Base-by-base conservation (phyloP, 1,140 invertebrate species). In the Anagrus nilaparvatae region DNA sequence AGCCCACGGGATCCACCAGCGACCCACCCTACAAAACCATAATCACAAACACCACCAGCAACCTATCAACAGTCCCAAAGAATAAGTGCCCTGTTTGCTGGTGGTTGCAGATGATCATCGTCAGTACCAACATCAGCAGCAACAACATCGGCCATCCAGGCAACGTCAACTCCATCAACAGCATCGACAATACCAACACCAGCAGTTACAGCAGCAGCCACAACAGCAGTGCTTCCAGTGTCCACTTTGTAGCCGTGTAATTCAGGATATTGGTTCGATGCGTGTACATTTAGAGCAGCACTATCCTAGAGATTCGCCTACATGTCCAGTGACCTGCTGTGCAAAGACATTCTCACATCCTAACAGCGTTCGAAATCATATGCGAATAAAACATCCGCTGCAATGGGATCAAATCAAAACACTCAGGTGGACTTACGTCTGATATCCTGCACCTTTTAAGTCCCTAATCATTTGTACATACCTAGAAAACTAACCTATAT, bases 371-470 rank as follows among this genome's bases (percentile, higher is more conserved):
- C 73, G 83, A 46, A 87, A 87, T 62, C 83, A 87, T 61, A 86
- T 87, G 83, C 71, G 83, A 45, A 74, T 81, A 46, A 87, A 86
- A 63, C 84, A 86, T 63, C 73, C 79, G 1, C 63, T 75, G 44
- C 78, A 84, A 54, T 86, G 83, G 83, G 77, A 81, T 50, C 75
- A 78, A 54, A 87, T 86, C 74, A 86, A 86, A 64, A 79, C 79
- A 25, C 75, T 86, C 44, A 81, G 83, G 50, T 85, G 82, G 73
- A 81, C 78, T 48, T 69, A 69, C 40, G 62, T 69, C 40, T 69
- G 61, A 67, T 24, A 18, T 8, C 7, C n/a, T n/a, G n/a, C n/a
- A n/a, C n/a, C n/a, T n/a, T n/a, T n/a, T n/a, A n/a, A n/a, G n/a
- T n/a, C n/a, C n/a, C n/a, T n/a, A n/a, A n/a, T n/a, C n/a, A n/a